These are phyloP conservation scores for Neolamprologus variostigma DNA, from an alignment of 2,113 vertebrate genomes.

Conservation along the genomic window DNA sequence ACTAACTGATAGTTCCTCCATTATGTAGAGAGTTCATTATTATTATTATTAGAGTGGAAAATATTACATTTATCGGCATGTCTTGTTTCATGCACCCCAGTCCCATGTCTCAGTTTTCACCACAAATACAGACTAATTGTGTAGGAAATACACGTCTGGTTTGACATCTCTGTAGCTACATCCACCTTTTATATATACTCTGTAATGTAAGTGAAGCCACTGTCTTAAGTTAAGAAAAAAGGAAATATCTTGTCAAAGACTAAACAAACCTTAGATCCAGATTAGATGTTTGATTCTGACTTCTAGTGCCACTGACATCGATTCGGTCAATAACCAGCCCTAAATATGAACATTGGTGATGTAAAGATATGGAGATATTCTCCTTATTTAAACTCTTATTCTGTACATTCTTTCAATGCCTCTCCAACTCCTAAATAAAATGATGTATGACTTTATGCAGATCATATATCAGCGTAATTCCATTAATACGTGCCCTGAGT, in stretches of 20 bases:
- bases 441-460: neutral
- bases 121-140: neutral
- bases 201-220: neutral
- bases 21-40: neutral
- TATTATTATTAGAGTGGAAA: neutral
- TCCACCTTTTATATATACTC: neutral
- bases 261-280: neutral
- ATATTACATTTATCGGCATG: rapidly evolving
- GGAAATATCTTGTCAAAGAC: neutral
- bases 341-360: neutral
- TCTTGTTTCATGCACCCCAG: neutral
- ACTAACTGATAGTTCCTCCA: neutral
- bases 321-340: neutral
- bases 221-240: neutral
- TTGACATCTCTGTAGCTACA: neutral
- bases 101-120: neutral
- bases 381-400: neutral
- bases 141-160: neutral
- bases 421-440: neutral
- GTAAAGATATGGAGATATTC: neutral
- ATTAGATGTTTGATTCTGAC: neutral
- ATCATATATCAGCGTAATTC: neutral
- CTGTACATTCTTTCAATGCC: neutral
- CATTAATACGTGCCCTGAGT: neutral
- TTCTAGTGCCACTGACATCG: neutral